These are phyloP conservation scores for Alloplasta piceator DNA, from an alignment of 2,888 invertebrate genomes.

Conservation along the genomic window DNA sequence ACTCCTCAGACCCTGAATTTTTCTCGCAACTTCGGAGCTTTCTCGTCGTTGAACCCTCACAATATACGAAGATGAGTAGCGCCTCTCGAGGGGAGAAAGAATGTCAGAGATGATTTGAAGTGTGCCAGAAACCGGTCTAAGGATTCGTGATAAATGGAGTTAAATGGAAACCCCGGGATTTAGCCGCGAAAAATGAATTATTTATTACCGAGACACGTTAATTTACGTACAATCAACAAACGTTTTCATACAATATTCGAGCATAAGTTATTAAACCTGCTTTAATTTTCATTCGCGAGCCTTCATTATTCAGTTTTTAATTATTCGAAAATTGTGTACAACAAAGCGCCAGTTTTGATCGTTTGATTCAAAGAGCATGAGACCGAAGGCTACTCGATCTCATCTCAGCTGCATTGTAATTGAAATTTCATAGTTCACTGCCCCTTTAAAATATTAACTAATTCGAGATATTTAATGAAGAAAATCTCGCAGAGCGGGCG, in stretches of 20 bases:
- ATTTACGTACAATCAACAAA: not conserved
- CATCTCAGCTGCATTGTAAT: no score
- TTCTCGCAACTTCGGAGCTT: slow-evolving; percentile 32
- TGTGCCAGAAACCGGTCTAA: slow-evolving; percentile 3
- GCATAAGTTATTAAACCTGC: no score
- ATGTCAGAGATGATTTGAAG: slow-evolving; percentile 8
- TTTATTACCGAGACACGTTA: not conserved
- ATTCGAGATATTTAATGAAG: no score
- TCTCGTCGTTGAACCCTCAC: not conserved
- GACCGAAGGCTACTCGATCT: no score
- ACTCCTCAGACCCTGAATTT: slow-evolving; percentile 37
- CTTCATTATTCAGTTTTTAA: no score
- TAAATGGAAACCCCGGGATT: not conserved
- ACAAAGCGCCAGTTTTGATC: no score
- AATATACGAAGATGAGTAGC: slow-evolving; percentile 15
- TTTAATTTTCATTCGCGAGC: no score
- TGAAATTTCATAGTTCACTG: no score
- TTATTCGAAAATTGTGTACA: no score
- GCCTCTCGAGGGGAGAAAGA: not conserved
- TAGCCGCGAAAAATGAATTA: not conserved
- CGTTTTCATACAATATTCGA: not conserved
- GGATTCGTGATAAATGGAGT: slow-evolving; percentile 14
- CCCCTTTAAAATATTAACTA: no score
- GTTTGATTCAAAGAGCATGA: no score
- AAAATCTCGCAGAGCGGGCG: no score